Evolutionary conservation across 1,140 invertebrate genomes (phyloP), one percentile per base, ranked within the genome.

Genomic region (Drosophila sulfurigaster): DNA sequence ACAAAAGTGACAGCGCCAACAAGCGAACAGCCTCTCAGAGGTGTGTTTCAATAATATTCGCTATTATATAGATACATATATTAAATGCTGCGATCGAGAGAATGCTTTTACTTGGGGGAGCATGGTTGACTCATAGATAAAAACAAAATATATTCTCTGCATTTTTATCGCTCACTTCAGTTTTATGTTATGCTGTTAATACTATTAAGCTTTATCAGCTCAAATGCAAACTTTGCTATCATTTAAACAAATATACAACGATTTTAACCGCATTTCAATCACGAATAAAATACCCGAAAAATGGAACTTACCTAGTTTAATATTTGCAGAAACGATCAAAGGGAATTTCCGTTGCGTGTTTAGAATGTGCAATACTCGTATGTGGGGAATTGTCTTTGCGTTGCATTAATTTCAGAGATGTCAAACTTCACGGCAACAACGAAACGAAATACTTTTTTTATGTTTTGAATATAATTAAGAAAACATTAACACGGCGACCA

Each of bases 401-500:
- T 81, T 87, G 80, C 85, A 89, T 83, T 89, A 64, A 89, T 73
- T 83, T 81, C 52, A 62, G 66, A 75, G 66, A 75, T 88, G 83
- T 88, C 83, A 89, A 89, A 85, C 78, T 85, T 85, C 83, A 85
- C 70, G 74, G 80, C 74, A 83, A 89, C 85, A 25, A 89, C 83
- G 80, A 78, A 75, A 88, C 63, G 83, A 63, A 75, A 64, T 38
- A 56, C 15, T 56, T 56, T 79, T 79, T 85, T 83, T 78, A 89
- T 88, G 78, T 75, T 85, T 89, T 75, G 83, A 75, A 75, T 89
- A 66, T 74, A 88, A 88, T 89, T 89, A 88, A 88, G 20, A 38
- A 85, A 81, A 75, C 78, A 88, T 89, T 88, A 89, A 88, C 74
- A 73, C 85, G 57, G 52, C 65, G 56, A 51, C 66, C 52, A 74